Evolutionary conservation across 2,888 invertebrate species (phyloP), one percentile per base, ranked within the genome.

Genomic region (Scelioninae gen. 2): DNA sequence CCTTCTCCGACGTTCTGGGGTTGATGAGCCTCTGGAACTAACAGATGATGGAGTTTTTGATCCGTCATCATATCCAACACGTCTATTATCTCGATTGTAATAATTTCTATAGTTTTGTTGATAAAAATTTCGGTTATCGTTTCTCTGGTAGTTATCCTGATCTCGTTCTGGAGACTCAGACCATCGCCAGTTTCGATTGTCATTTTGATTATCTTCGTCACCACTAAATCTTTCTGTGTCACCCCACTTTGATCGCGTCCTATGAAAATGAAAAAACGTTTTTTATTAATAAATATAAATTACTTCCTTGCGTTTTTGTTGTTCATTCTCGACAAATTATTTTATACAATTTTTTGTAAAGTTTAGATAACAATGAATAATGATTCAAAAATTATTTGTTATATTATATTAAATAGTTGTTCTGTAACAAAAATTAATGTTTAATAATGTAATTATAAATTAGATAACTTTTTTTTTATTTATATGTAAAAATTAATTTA

Each of bases 101-200:
- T 58, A 37, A 11, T 63, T 60, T 11, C 58, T 55, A 5, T 72
- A 60, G 25, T 65, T 46, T 15, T 75, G 67, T 3, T 63, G 16
- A 3, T 63, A 43, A 3, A 52, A 52, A 41, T 55, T 64, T 5
- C 76, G 76, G 37, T 67, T 72, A 43, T 75, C 71, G 50, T 72
- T 72, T 16, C 75, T 35, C 10, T 57, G 69, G 48, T 75, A 71
- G 48, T 45, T 77, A 46, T 77, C 77, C 33, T 68, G 63, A 25
- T 83, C 81, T 0, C 68, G 78, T 76, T 93, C 93, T 0, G 93
- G 93, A 39, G 93, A 93, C 81, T 92, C 92, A 0, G 93, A 93
- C 93, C 93, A 94, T 74, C 93, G 88, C 93, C 93, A 93, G 61
- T 89, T 87, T 19, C 86, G 83, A 28, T 78, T 78, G 15, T 86